Percentiles rank a stretch among this genome's conserved stretches.
Conservation (phyloP, 2,888 invertebrate species). For the Hydraecia micacea region DNA sequence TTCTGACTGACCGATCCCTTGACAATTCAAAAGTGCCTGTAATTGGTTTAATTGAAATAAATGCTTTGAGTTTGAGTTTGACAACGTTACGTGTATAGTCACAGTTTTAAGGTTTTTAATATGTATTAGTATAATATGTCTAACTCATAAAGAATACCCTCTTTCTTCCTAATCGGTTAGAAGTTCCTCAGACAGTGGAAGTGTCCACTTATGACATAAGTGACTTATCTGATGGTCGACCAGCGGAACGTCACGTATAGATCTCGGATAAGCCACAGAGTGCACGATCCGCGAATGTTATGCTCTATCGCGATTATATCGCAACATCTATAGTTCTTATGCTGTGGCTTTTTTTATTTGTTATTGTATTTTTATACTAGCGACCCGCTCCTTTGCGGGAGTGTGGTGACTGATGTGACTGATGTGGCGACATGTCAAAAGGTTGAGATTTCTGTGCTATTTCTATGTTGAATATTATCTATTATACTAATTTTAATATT, state of each 20-base stretch:
- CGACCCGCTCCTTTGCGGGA: neutral
- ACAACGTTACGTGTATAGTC: no score
- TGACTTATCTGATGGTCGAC: conserved; percentile 50
- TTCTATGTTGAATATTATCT: no score
- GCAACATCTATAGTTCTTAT: conserved; percentile 34
- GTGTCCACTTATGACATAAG: conserved; percentile 38
- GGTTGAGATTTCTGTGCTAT: neutral
- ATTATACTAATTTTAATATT: no score
- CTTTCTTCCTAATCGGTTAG: conserved; percentile 17
- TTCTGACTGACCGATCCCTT: no score
- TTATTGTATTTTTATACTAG: neutral
- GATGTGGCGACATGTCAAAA: neutral
- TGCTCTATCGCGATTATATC: conserved; percentile 43
- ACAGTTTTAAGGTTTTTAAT: no score
- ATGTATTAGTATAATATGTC: no score
- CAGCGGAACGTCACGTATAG: conserved; percentile 54
- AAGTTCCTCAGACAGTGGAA: conserved; percentile 32
- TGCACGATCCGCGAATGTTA: conserved; percentile 42
- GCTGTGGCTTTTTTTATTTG: neutral
- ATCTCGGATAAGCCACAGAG: conserved; percentile 50
- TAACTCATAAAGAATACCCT: conserved; percentile 4
- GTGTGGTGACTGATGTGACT: neutral
- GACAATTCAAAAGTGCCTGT: no score
- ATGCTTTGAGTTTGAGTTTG: no score
- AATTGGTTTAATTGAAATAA: no score